phyloP scores from a whole-genome alignment of 2,888 invertebrate species.

The Acrobasis suavella region DNA sequence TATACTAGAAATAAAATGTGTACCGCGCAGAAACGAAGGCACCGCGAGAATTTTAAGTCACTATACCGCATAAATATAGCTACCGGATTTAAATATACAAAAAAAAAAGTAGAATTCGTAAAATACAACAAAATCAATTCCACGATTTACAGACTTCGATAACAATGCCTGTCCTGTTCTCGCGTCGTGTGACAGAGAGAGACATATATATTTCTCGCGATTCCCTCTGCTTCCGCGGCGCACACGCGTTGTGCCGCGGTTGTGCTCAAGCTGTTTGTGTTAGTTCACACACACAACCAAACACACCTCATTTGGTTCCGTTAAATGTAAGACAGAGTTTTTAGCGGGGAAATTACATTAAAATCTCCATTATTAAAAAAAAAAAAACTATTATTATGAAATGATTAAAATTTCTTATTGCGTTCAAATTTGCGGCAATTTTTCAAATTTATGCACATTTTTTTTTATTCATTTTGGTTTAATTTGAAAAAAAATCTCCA shows the following conservation, averaged over 20 bases:
- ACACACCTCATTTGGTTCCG: neutral
- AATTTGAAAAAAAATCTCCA: too few relatives aligned
- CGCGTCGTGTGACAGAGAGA: neutral
- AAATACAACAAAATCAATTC: slow-evolving; percentile 16
- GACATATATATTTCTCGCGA: slow-evolving; percentile 14
- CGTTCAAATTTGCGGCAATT: too few relatives aligned
- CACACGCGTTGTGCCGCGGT: slow-evolving; percentile 53
- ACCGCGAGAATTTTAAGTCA: slow-evolving; percentile 6
- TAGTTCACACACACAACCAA: neutral
- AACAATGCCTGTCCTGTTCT: slow-evolving; percentile 4
- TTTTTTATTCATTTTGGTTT: too few relatives aligned
- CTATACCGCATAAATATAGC: slow-evolving; percentile 6
- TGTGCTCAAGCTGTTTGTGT: slow-evolving; percentile 26
- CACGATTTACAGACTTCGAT: neutral
- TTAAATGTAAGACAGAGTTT: neutral
- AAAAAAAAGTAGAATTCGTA: neutral
- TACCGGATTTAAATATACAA: neutral
- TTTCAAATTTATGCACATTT: too few relatives aligned
- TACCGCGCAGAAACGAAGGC: slow-evolving; percentile 36
- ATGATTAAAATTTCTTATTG: too few relatives aligned
- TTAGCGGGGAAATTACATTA: neutral
- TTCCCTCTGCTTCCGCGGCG: slow-evolving; percentile 10
- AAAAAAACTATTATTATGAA: too few relatives aligned
- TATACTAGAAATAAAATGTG: slow-evolving; percentile 55
- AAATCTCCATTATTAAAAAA: neutral